These are phyloP conservation scores for Sinosuthora webbiana DNA, from an alignment of 2,113 vertebrate species.

Conservation along the genomic window DNA sequence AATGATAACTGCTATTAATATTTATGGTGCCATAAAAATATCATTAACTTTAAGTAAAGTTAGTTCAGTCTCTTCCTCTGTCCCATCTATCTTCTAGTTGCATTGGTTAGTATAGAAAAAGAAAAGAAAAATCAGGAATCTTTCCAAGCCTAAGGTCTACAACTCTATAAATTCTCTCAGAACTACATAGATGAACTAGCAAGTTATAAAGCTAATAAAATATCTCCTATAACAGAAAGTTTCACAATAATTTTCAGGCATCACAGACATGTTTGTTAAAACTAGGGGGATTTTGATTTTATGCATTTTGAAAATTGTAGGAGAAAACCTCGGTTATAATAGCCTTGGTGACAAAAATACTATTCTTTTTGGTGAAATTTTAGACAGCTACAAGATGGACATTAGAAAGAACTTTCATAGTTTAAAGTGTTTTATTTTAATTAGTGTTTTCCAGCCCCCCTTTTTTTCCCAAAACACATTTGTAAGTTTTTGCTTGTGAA, in stretches of 20 bases:
- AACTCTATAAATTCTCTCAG: not conserved
- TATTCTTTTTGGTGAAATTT: not conserved
- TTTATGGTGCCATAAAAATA: not conserved
- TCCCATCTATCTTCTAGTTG: not conserved
- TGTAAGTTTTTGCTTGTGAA: not conserved
- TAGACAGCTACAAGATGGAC: not conserved
- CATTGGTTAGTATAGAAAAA: not conserved
- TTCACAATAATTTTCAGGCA: not conserved
- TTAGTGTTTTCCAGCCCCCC: not conserved
- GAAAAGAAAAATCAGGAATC: not conserved
- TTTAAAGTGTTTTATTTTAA: not conserved
- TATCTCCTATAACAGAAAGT: not conserved
- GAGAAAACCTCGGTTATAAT: not conserved
- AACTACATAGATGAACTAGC: not conserved
- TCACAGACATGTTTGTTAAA: not conserved
- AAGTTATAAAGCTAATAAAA: not conserved
- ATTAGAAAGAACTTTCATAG: not conserved
- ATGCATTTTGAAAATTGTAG: not conserved
- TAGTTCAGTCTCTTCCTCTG: not conserved
- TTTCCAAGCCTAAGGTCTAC: not conserved
- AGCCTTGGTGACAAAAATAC: not conserved
- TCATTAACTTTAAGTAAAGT: not conserved
- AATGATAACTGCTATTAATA: not conserved
- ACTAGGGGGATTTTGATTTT: not conserved
- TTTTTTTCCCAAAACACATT: accelerated